phyloP scores from a whole-genome alignment of 2,797 vertebrate genomes.

The Molossus molossus region DNA sequence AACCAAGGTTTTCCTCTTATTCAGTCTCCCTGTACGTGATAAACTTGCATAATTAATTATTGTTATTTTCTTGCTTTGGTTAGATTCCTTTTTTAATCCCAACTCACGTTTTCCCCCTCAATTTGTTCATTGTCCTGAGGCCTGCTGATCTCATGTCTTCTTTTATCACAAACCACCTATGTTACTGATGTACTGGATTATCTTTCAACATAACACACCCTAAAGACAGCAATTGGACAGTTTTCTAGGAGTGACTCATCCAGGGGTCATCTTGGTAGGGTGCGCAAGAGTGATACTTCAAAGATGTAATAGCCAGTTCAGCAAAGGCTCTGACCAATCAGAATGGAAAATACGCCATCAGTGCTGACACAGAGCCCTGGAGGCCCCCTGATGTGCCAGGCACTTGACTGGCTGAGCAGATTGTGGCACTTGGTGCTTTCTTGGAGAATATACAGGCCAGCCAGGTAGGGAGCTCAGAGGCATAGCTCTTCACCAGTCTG shows the following conservation, averaged over 20 bases:
- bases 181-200: background rate
- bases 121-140: background rate
- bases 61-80: background rate
- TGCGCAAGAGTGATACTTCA: slow-evolving; percentile 49
- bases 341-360: background rate
- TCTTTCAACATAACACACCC: background rate
- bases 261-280: background rate
- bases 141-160: background rate
- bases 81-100: background rate
- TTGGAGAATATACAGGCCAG: background rate
- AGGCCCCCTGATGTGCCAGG: background rate
- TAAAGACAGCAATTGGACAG: background rate
- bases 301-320: slow-evolving; percentile 67
- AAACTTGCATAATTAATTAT: slow-evolving; percentile 14
- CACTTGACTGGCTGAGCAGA: background rate
- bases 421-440: background rate
- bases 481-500: background rate
- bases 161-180: slow-evolving; percentile 22
- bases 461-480: fast-evolving
- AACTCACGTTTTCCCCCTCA: background rate
- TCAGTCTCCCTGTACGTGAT: background rate
- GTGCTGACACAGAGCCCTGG: background rate
- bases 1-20: background rate
- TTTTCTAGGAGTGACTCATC: slow-evolving; percentile 2
- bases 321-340: slow-evolving; percentile 12